Evolutionary conservation across 2,888 invertebrate species (phyloP), one percentile per base, ranked within the genome.

Genomic region (Agrochola lota): DNA sequence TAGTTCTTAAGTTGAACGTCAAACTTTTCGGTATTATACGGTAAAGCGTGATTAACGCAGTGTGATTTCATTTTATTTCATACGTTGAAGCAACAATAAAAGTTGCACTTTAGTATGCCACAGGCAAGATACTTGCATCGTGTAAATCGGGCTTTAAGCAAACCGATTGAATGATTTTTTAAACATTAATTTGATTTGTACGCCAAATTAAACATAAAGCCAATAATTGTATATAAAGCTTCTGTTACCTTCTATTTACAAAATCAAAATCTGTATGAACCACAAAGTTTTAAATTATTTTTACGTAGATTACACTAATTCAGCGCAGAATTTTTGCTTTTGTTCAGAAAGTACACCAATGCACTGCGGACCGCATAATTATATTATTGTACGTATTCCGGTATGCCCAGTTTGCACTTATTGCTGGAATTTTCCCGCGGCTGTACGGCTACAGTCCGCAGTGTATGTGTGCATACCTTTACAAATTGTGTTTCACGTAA

Each of bases 331-430:
- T 71, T 30, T 69, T 70, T 67, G 52, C 63, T 11, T 82, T 71
- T 77, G 40, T 69, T 26, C 55, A 52, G 57, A 66, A 64, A 26
- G 23, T 60, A 55, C 9, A 43, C 57, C 40, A 49, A 69, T 70
- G 60, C 52, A 30, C n/a, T 71, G 71, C 26, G 43, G 40, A 11
- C 9, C 26, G 35, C 43, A 49, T 81, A 76, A 81, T 70, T 70
- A 40, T 52, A 71, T 72, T 62, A 71, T 52, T 49, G 49, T 40
- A 62, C 49, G 43, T 67, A 59, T 71, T 81, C 49, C 35, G 40
- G 67, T 55, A 52, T 68, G 63, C 71, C 60, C 68, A 71, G 57
- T 70, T 70, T 75, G 8, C 43, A 63, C 15, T 76, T 63, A 68
- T 43, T 30, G 26, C 12, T 9, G 59, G 43, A 63, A 71, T 77